Evolutionary conservation across 2,113 vertebrate species (phyloP), one percentile per base, ranked within the genome.

Genomic region (Sphyrna mokarran): DNA sequence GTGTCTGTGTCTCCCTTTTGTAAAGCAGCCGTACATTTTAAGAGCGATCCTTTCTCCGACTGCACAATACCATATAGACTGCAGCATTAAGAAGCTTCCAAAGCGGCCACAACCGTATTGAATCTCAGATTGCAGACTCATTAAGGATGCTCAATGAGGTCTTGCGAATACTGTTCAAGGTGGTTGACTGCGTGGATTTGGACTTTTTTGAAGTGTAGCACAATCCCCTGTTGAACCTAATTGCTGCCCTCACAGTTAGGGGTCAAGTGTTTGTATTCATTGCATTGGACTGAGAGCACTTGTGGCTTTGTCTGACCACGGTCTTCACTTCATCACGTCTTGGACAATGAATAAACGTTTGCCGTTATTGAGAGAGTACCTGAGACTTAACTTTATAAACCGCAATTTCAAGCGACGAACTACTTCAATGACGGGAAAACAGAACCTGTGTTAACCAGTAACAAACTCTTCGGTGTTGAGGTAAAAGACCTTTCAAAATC

Each of bases 231-330:
- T 96, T 98, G 97, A 98, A 98, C 97, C 98, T 97, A 97, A 97
- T 97, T 97, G 97, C 97, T 98, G 98, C 97, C 98, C 97, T 96
- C 96, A 85, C 96, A 96, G 97, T 96, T 96, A 16, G 97, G 96
- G 98, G 98, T 98, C 98, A 98, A 98, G 98, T 97, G 97, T 98
- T 97, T 97, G 97, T 97, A 97, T 97, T 97, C 96, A 97, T 97
- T 97, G 96, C 96, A 96, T 96, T 96, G 96, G 96, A 96, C 96
- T 96, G 95, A 97, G 96, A 97, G 96, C 97, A 96, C 97, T 96
- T 97, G 97, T 96, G 97, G 96, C 96, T 97, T 96, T 97, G 97
- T 96, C 97, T 97, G 96, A 97, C 97, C 97, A 96, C 97, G 97
- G 96, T 96, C 96, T 96, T 96, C 97, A 96, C 96, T 97, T 97